These are phyloP conservation scores for Camponotus floridanus DNA, from an alignment of 1,140 invertebrate species.

Conservation along the genomic window DNA sequence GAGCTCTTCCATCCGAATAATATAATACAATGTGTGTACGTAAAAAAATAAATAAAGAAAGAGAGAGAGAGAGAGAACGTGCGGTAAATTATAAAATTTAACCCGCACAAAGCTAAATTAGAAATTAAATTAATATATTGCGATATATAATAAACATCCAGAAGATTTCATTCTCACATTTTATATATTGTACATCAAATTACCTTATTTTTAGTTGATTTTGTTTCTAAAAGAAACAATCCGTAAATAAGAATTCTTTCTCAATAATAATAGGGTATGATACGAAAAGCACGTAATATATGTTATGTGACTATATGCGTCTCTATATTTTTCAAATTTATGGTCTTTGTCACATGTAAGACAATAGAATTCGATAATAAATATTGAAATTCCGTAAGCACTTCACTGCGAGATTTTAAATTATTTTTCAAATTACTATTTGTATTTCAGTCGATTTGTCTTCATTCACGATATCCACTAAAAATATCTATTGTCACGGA, in stretches of 20 bases:
- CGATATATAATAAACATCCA: too few relatives aligned
- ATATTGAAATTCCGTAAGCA: not conserved
- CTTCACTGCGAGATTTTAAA: not conserved
- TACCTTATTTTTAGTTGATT: conserved; percentile 26
- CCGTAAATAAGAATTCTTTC: not conserved
- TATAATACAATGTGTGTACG: not conserved
- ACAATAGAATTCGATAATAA: not conserved
- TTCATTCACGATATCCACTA: not conserved
- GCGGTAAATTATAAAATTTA: not conserved
- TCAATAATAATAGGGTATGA: not conserved
- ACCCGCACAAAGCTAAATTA: not conserved
- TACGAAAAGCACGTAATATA: not conserved
- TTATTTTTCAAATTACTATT: not conserved
- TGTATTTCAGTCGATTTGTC: not conserved
- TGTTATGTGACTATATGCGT: not conserved
- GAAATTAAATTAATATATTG: not conserved
- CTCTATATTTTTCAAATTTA: not conserved
- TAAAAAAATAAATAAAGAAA: too few relatives aligned
- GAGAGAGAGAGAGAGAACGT: too few relatives aligned
- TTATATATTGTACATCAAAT: not conserved
- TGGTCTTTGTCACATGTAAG: not conserved
- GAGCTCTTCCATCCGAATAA: not conserved
- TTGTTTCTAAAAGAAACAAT: not conserved
- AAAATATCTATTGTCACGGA: not conserved
- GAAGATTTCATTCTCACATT: not conserved